Conservation (phyloP, 2,888 invertebrate genomes). For the Epiblema foenella region DNA sequence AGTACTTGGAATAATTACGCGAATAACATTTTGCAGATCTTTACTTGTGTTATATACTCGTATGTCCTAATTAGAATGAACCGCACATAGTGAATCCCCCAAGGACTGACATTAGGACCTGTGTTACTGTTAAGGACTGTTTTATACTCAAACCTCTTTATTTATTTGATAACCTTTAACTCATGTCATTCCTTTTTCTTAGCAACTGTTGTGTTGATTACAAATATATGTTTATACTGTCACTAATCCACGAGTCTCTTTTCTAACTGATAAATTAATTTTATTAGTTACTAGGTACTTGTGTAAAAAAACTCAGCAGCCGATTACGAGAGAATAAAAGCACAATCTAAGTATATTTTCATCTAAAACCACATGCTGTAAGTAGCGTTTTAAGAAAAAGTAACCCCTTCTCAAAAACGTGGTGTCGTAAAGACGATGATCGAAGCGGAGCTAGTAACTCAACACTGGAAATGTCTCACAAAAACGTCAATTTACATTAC, state of each 20-base stretch:
- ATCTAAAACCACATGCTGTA: conserved; percentile 27
- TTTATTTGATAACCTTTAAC: too few relatives aligned
- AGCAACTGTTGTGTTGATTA: too few relatives aligned
- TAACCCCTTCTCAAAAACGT: conserved; percentile 46
- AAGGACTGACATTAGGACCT: background rate
- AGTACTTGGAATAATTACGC: too few relatives aligned
- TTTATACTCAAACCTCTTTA: too few relatives aligned
- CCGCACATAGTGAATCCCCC: background rate
- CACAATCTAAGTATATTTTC: conserved; percentile 1
- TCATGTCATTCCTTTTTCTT: too few relatives aligned
- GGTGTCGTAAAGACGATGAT: conserved; percentile 53
- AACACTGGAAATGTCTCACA: conserved; percentile 58
- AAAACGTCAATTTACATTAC: conserved; percentile 61
- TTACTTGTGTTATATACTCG: background rate
- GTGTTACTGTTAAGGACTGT: too few relatives aligned
- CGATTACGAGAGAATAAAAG: background rate
- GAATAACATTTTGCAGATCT: too few relatives aligned
- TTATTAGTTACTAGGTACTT: too few relatives aligned
- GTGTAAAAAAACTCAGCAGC: background rate
- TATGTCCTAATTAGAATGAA: background rate
- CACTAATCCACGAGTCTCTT: too few relatives aligned
- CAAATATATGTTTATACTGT: too few relatives aligned
- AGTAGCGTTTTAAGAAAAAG: conserved; percentile 42
- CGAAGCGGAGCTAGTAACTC: conserved; percentile 53
- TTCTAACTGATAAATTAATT: too few relatives aligned